A percentile compares a stretch with the other conserved stretches of the same genome.
Evolutionary conservation across 2,113 vertebrate genomes (phyloP).

Genomic region (Chaenogobius annularis): DNA sequence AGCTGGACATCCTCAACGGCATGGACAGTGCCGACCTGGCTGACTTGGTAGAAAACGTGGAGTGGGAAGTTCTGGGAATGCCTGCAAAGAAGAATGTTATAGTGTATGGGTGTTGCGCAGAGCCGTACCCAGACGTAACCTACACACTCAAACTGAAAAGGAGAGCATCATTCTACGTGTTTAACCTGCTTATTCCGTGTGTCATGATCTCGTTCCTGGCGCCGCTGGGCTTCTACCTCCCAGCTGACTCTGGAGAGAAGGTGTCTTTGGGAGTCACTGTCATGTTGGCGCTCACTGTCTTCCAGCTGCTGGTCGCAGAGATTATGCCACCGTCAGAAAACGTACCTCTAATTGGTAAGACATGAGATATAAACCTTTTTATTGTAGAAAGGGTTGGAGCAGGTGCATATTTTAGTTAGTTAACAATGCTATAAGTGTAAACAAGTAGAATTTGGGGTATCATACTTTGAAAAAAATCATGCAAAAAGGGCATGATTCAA

Average conservation of each 20-base stretch:
- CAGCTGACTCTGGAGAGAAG: constrained; percentile 89
- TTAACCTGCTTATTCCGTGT: constrained; percentile 90
- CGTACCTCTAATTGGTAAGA: constrained; percentile 89
- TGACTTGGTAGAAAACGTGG: constrained; percentile 89
- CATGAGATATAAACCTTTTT: background rate
- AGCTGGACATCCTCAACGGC: constrained; percentile 82
- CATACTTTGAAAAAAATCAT: too few species aligned
- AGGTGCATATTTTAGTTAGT: background rate
- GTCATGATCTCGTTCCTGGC: constrained; percentile 91
- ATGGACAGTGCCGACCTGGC: constrained; percentile 79
- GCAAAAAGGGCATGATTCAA: too few species aligned
- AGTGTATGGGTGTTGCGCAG: constrained; percentile 88
- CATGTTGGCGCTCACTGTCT: constrained; percentile 89
- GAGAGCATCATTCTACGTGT: constrained; percentile 88
- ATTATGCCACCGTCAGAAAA: constrained; percentile 91
- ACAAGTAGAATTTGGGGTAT: too few species aligned
- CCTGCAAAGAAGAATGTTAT: constrained; percentile 80
- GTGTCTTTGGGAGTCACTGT: constrained; percentile 90
- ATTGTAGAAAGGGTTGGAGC: background rate
- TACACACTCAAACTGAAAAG: constrained; percentile 86
- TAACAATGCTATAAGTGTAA: too few species aligned
- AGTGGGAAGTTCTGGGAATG: constrained; percentile 91
- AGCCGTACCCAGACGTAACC: constrained; percentile 89
- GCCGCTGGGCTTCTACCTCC: constrained; percentile 89
- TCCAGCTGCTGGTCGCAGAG: constrained; percentile 90